Evolutionary conservation across 2,797 vertebrate species (phyloP).

Genomic region (Coracias cyanogaster): DNA sequence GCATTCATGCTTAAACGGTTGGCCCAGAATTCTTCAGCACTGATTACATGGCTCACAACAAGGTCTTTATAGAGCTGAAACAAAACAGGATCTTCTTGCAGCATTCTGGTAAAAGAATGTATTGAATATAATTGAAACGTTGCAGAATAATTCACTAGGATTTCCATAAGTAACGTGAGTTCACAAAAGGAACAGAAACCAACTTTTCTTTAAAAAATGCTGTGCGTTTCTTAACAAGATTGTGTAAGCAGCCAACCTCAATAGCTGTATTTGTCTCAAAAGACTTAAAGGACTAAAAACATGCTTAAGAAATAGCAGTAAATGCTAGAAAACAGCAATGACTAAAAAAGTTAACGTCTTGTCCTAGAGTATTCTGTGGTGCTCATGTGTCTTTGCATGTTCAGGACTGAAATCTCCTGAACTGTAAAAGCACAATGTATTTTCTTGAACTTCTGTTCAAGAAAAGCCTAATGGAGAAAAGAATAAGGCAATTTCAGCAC

Average conservation of each 20-base stretch:
- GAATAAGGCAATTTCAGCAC: not conserved
- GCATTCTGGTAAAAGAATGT: slow-evolving; percentile 88
- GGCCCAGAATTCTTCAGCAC: slow-evolving; percentile 98
- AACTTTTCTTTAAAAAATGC: slow-evolving; percentile 24
- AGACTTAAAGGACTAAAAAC: not conserved
- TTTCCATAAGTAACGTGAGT: slow-evolving; percentile 26
- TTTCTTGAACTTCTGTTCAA: not conserved
- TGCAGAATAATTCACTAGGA: slow-evolving; percentile 50
- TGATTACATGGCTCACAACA: slow-evolving; percentile 98
- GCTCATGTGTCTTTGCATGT: not conserved
- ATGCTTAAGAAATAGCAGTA: not conserved
- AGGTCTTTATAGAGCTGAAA: slow-evolving; percentile 99
- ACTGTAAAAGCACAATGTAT: not conserved
- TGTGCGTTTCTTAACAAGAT: not conserved
- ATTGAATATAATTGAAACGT: slow-evolving; percentile 70
- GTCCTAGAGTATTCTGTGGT: not conserved
- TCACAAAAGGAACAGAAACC: slow-evolving; percentile 38
- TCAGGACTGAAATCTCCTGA: not conserved
- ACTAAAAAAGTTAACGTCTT: not conserved
- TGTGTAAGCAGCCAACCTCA: not conserved
- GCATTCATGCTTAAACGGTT: slow-evolving; percentile 91
- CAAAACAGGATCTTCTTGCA: slow-evolving; percentile 98
- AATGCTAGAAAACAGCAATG: not conserved
- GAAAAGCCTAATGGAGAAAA: rapidly evolving
- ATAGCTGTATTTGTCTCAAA: not conserved